A percentile compares a stretch with the other conserved stretches of the same genome.
Conservation (phyloP, 2,797 vertebrate species). For the Morus bassanus region DNA sequence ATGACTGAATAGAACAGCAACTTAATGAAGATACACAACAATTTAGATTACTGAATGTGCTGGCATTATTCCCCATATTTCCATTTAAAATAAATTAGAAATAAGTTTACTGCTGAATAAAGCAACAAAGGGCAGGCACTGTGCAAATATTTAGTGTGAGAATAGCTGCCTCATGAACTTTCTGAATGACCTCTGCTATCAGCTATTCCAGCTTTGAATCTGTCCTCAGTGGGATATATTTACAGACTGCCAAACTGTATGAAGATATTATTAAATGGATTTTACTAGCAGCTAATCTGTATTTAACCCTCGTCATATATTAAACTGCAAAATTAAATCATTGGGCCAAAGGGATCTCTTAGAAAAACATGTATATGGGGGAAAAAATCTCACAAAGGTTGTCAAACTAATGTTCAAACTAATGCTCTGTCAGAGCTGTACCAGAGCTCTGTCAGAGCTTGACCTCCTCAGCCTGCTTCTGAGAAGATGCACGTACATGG, state of each 20-base stretch:
- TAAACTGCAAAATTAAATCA: not conserved
- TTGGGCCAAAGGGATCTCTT: not conserved
- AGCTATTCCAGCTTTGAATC: not conserved
- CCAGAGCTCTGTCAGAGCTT: not conserved
- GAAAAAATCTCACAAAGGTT: not conserved
- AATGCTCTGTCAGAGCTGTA: not conserved
- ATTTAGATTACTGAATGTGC: not conserved
- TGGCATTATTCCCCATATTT: not conserved
- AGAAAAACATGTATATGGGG: not conserved
- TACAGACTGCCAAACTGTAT: not conserved
- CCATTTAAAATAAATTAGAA: not conserved
- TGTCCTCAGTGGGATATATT: not conserved
- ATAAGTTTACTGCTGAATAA: not conserved
- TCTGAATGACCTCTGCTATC: not conserved
- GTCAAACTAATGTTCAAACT: not conserved
- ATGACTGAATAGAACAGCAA: not conserved
- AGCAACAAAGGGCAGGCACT: not conserved
- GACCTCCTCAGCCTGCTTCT: not conserved
- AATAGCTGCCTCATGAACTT: slow-evolving; percentile 7
- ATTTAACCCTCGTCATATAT: not conserved
- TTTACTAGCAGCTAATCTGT: not conserved
- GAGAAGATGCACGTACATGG: not conserved
- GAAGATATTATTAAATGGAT: not conserved
- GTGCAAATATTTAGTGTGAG: not conserved
- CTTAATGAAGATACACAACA: not conserved